Base-by-base conservation (phyloP, 2,113 vertebrate genomes). In the Microcebus jonahi region DNA sequence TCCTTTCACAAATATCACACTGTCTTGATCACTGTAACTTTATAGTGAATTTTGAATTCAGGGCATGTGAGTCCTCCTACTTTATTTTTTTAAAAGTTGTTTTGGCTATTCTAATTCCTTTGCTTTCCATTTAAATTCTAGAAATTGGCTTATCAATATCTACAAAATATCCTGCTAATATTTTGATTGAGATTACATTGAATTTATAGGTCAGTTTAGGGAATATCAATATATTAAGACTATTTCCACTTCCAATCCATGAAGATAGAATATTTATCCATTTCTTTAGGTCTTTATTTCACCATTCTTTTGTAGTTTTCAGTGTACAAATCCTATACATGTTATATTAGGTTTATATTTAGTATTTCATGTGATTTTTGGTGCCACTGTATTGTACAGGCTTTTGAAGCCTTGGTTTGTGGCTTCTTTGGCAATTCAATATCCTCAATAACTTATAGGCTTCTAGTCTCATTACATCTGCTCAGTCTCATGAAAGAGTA, bases 391-490 rank as follows among this genome's bases (percentile, higher is more conserved):
- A 31, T 94, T 6, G 25, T 50, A 76, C 50, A 76, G 65, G 15
- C 36, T 36, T 88, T 92, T 50, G 4, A 31, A 57, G 39, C 31
- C 34, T 65, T 82, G 27, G 2, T 61, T 85, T 73, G 59, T 89
- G 71, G 25, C 23, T 88, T 94, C 53, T 88, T 87, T 93, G 36
- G 9, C 15, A 94, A 84, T 83, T 77, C n/a, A 53, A 23, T 83
- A 65, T 67, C 25, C 15, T 93, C 17, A 61, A 77, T 89, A 90
- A 86, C 14, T 34, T 91, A 79, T 0, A 80, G 18, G 20, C 8
- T 71, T 92, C 85, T 92, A 70, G 17, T 89, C 36, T 92, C 34
- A 79, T 83, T 86, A 55, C 48, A 90, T 94, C 39, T 90, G 11
- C 5, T 50, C 67, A 73, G 15, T 71, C n/a, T 9, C 36, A 86